phyloP scores from a whole-genome alignment of 2,888 invertebrate species.

The Caenorhabditis auriculariae region DNA sequence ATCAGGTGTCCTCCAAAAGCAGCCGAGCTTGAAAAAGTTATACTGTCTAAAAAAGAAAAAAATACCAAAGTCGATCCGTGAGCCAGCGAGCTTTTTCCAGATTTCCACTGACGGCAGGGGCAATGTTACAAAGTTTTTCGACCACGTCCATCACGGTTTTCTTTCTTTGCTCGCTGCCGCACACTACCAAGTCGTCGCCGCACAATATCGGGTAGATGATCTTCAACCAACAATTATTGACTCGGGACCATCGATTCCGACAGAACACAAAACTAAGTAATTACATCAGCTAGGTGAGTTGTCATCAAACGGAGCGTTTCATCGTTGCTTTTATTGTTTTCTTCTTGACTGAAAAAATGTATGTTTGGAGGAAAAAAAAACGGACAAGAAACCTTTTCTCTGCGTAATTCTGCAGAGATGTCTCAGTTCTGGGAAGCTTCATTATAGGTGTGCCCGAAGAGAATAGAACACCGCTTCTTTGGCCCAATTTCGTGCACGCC shows the following conservation, averaged over 20 bases:
- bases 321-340: neutral
- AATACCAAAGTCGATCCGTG: no score
- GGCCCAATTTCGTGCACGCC: conserved; percentile 11
- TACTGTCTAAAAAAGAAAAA: no score
- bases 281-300: neutral
- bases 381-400: no score
- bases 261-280: neutral
- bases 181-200: conserved; percentile 49
- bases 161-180: conserved; percentile 46
- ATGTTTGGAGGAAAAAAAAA: neutral
- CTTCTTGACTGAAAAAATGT: neutral
- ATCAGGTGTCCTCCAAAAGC: no score
- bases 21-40: no score
- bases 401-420: no score
- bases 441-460: neutral
- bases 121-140: conserved; percentile 17
- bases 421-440: neutral
- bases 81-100: conserved; percentile 1
- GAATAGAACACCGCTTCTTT: conserved; percentile 8
- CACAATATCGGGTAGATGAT: conserved; percentile 44
- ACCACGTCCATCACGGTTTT: conserved; percentile 50
- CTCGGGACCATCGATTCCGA: neutral
- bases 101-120: conserved; percentile 9
- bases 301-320: no score
- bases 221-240: conserved; percentile 27